Base-by-base conservation (phyloP, 2,888 invertebrate genomes). In the Agrilus mali region DNA sequence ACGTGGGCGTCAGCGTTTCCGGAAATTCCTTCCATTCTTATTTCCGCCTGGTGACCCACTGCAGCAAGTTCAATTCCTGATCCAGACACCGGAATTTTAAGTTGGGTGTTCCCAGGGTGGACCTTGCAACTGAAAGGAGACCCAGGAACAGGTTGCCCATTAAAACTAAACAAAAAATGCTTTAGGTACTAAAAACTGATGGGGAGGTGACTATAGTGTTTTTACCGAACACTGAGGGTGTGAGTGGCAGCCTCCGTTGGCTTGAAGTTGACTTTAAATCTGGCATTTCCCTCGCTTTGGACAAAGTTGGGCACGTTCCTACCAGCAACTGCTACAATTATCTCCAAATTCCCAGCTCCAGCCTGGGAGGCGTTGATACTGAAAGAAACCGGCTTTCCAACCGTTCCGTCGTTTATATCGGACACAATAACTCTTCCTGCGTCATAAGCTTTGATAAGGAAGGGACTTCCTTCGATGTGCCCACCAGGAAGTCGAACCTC, bases 291-390 rank as follows among this genome's bases (percentile, higher is more conserved):
- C 71, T 96, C 95, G 36, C 93, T 89, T 60, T 94, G 92, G 1
- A 97, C 96, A 64, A 93, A 96, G 70, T 97, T 97, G 8, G 96
- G 96, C 13, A 97, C 95, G 67, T 97, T 97, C 59, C 93, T 82
- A 12, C 93, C 93, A 58, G 86, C 90, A 2, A 95, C 94, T 1
- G 95, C 93, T 0, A 97, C 95, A 47, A 96, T 95, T 42, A 97
- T 96, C 70, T 97, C 96, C 60, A 96, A 73, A 67, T 96, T 96
- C 17, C 96, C 96, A 39, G 95, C 94, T 48, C 96, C 75, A 15
- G 82, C 82, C 60, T 82, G 82, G 0, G 81, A 82, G 40, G 82
- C 82, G 56, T 82, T 82, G 72, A 95, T 95, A 55, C 88, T 89
- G 61, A 96, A 96, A 47, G 89, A 92, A 4, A 94, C 88, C 7